Percentiles rank a stretch among this genome's conserved stretches.
phyloP scores from a whole-genome alignment of 1,140 invertebrate genomes.

The Microvelia longipes region DNA sequence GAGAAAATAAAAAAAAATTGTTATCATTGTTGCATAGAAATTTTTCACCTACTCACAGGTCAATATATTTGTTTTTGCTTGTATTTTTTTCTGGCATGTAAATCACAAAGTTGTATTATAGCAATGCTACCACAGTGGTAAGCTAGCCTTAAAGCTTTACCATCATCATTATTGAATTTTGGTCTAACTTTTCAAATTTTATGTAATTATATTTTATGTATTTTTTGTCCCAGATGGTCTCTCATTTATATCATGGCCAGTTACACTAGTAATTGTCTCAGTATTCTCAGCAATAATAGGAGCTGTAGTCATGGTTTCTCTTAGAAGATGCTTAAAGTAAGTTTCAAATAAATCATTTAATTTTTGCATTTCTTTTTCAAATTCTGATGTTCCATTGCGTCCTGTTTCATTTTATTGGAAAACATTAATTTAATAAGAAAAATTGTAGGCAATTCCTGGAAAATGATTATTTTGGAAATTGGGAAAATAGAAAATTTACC shows the following conservation, averaged over 20 bases:
- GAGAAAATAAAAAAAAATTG: too few relatives aligned
- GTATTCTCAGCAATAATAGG: constrained; percentile 37
- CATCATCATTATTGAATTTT: neutral
- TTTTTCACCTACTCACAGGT: too few relatives aligned
- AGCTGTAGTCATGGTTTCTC: constrained; percentile 38
- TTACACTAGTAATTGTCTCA: constrained; percentile 37
- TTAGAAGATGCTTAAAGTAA: constrained; percentile 37
- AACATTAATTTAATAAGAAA: too few relatives aligned
- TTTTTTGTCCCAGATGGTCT: neutral
- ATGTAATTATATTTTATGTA: neutral
- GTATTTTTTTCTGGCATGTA: too few relatives aligned
- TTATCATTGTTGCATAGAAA: too few relatives aligned
- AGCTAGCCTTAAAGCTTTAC: neutral
- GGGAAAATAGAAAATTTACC: too few relatives aligned
- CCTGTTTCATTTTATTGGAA: too few relatives aligned
- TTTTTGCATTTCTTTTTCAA: neutral
- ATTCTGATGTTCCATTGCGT: neutral
- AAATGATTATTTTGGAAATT: too few relatives aligned
- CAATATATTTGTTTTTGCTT: too few relatives aligned
- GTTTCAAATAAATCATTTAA: constrained; percentile 9
- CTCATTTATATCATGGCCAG: constrained; percentile 32
- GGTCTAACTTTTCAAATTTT: neutral
- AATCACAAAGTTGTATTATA: too few relatives aligned
- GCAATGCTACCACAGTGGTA: too few relatives aligned
- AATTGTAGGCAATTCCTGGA: too few relatives aligned